Conservation (phyloP, 2,888 invertebrate genomes). For the Chrysopilus asiliformis region DNA sequence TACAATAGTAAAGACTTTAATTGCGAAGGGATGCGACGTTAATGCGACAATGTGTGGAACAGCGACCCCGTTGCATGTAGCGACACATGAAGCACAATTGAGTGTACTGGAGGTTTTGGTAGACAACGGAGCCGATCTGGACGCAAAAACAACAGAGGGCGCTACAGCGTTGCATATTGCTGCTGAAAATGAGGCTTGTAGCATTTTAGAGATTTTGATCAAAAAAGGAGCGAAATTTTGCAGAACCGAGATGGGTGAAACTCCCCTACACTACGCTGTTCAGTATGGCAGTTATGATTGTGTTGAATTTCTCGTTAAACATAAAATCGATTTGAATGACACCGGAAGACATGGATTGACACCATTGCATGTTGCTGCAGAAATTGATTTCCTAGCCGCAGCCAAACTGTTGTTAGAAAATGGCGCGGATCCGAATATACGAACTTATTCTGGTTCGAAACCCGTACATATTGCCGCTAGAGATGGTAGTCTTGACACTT, state of each 20-base stretch:
- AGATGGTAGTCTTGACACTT: neutral
- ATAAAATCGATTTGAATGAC: neutral
- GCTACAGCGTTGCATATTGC: neutral
- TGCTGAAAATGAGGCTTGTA: neutral
- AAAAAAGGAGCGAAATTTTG: too few relatives aligned
- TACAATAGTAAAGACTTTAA: neutral
- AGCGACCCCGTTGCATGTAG: neutral
- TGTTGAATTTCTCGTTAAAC: neutral
- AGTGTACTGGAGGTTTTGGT: neutral
- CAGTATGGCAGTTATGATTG: neutral
- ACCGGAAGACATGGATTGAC: neutral
- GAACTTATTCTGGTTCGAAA: neutral
- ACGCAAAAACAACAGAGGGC: conserved; percentile 1
- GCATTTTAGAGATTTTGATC: neutral
- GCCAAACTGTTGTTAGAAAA: neutral
- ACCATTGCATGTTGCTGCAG: conserved; percentile 1
- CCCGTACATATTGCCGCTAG: neutral
- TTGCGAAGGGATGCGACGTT: neutral
- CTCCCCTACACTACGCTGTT: neutral
- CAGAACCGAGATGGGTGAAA: neutral
- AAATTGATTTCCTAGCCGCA: neutral
- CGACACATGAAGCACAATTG: neutral
- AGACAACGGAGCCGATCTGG: neutral
- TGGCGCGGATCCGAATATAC: neutral
- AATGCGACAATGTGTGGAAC: too few relatives aligned